Evolutionary conservation across 2,113 vertebrate species (phyloP), one percentile per base, ranked within the genome.

Genomic region (Micromys minutus): DNA sequence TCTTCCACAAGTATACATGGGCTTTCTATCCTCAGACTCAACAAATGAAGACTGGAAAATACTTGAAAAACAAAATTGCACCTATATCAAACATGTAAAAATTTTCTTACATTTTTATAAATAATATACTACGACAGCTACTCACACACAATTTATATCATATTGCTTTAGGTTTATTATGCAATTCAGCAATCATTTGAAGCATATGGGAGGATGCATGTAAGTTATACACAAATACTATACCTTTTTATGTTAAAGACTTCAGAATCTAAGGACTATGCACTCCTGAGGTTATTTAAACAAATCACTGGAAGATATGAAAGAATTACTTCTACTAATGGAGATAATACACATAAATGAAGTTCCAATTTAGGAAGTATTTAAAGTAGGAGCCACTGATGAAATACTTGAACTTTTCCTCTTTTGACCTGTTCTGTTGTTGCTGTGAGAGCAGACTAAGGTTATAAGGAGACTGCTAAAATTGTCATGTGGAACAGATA

Each of bases 261-360:
- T n/a, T 59, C 4, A 75, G 7, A 11, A 74, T 67, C n/a, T 50
- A 45, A 57, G 39, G 31, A 75, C 12, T 65, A 10, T 42, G 50
- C 8, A 76, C 52, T 15, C 0, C 0, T 3, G 15, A 4, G 55
- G 19, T n/a, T n/a, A 26, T 83, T 26, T 26, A 2, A 47, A 72
- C 5, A 71, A 84, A 31, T 5, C 31, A 42, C 12, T 26, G 21
- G 52, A 47, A 7, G 34, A 42, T 10, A 65, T 4, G 21, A 75
- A 52, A 34, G 24, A 52, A 76, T 47, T 57, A 16, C 31, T 13
- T 94, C 91, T 77, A 31, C 31, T 63, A 71, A 72, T 39, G 26
- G 6, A 17, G n/a, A 89, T 59, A 52, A 81, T 63, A 50, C 34
- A 50, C 5, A 2, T 29, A 90, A 50, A 65, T 52, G 13, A 2